Base-by-base conservation (phyloP, 1,140 invertebrate genomes). In the Drosophila seguyi region DNA sequence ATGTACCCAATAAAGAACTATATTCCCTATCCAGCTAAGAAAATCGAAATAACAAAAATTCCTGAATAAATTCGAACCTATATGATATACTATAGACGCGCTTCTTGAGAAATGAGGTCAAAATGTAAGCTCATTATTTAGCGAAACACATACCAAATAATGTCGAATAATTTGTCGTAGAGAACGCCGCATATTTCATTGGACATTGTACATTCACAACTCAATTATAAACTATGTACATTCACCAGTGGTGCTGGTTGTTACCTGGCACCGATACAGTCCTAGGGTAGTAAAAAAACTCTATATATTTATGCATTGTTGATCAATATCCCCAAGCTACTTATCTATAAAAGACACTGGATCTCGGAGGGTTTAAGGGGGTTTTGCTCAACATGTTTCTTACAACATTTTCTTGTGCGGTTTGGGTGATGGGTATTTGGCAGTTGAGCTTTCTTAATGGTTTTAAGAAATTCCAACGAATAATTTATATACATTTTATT, bases 101-200 rank as follows among this genome's bases (percentile, higher is more conserved):
- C 31, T 59, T 41, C 55, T 74, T 76, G 58, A 72, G 47, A 76
- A 86, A 73, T 88, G 71, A 76, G 83, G 79, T 88, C 79, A 73
- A 62, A 50, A 82, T 83, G 62, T 65, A 79, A 52, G 58, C 59
- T 68, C 66, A 86, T 88, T 86, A 75, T 79, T 75, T 65, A 38
- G 48, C n/a, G 29, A 27, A 25, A 56, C 75, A 73, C 22, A 53
- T 77, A 62, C 79, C 79, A 84, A 63, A 62, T 27, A 75, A 56
- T 71, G 44, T 48, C 65, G 47, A 65, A 60, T 48, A 65, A 73
- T 65, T 66, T 65, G 62, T 72, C 45, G 16, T 20, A 50, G 13
- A 27, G 63, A 62, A 84, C 61, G 45, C 53, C 61, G 45, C 47
- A 67, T 60, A 61, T 29, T 25, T 74, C 57, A 71, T 22, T 22